Base-by-base conservation (phyloP, 2,888 invertebrate genomes). In the Drosophila niveifrons region DNA sequence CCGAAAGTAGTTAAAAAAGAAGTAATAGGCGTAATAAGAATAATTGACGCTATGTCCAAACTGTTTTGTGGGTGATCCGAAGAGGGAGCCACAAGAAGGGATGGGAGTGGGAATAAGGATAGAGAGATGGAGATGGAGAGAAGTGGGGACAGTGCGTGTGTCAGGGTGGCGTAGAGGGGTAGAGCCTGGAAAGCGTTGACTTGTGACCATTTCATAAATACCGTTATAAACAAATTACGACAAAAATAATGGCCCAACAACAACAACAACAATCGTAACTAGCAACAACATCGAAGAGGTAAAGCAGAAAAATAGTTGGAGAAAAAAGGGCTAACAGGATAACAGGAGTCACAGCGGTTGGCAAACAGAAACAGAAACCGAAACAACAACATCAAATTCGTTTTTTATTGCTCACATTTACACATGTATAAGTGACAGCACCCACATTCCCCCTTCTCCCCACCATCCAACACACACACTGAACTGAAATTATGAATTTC, bases 121-220 rank as follows among this genome's bases (percentile, higher is more conserved):
- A 17, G 3, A 17, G 3, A 23, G 4, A 10, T 13, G 48, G 31
- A 3, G 3, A 11, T n/a, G 41, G 34, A 39, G 7, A 15, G 46
- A 11, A 23, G 9, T 1, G 28, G 13, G 28, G 29, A 13, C 41
- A 51, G 74, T 82, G 88, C 82, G 86, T 85, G 88, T 72, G 51
- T 51, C 61, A 34, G 17, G 65, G 9, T n/a, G 6, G 17, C 0
- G 7, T 29, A 10, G 28, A 10, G 8, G 17, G 10, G 18, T 13
- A 64, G 41, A 73, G 59, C 43, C 57, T 66, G 52, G 63, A 75
- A 86, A 75, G 88, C 90, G 90, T 90, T 91, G 91, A 91, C 90
- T 91, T 91, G 90, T 90, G 91, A 91, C 90, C 90, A 89, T 89
- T 90, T 89, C 90, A 87, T 88, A 90, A 88, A 89, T 87, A 85